phyloP scores from a whole-genome alignment of 2,797 vertebrate species.

The Lepidocolaptes lacrymiger region DNA sequence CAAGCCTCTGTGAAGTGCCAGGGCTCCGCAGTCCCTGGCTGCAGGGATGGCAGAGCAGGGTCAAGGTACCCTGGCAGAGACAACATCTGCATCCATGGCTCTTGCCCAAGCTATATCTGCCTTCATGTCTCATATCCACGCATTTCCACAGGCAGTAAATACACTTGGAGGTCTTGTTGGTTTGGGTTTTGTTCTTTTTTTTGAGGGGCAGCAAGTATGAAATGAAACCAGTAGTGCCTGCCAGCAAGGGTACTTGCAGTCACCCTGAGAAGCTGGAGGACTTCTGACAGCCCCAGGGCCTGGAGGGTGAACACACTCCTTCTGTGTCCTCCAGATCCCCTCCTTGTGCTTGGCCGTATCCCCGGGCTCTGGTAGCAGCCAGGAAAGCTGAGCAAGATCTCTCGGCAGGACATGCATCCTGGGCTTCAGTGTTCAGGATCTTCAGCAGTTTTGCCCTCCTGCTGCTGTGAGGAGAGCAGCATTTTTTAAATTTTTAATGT shows the following conservation, averaged over 20 bases:
- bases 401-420: rapidly evolving
- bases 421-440: neutral
- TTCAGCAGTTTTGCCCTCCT: neutral
- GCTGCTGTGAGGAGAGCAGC: neutral
- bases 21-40: neutral
- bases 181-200: neutral
- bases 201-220: neutral
- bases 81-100: neutral
- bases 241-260: neutral
- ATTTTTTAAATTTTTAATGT: neutral
- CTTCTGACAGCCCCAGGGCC: neutral
- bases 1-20: neutral
- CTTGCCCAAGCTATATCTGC: neutral
- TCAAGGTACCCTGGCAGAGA: neutral
- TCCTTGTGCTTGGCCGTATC: neutral
- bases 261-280: neutral
- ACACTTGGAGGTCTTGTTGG: neutral
- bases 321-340: neutral
- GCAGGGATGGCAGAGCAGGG: neutral
- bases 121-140: neutral
- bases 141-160: neutral
- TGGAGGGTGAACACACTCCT: neutral
- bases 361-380: neutral
- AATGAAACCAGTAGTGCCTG: neutral
- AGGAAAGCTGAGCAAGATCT: neutral